phyloP scores from a whole-genome alignment of 2,113 vertebrate species.

The Erpornis zantholeuca region DNA sequence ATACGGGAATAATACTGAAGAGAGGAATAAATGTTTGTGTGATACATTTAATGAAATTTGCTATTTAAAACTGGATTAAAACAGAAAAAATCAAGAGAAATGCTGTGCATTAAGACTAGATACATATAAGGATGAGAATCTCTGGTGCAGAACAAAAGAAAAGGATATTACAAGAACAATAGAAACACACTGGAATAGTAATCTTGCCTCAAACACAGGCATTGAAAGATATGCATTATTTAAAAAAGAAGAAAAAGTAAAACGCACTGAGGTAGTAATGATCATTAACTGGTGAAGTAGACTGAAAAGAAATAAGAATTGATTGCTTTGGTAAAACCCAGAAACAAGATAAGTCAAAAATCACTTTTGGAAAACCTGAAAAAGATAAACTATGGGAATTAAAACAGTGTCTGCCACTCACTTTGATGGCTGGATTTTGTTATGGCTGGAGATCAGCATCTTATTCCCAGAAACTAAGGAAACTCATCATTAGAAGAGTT shows the following conservation, averaged over 20 bases:
- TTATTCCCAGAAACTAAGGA: not conserved
- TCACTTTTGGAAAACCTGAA: not conserved
- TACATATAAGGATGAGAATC: slow-evolving; percentile 8
- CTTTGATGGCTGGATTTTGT: not conserved
- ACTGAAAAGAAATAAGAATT: slow-evolving; percentile 53
- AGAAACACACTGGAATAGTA: not conserved
- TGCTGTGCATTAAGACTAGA: slow-evolving; percentile 18
- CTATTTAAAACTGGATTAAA: slow-evolving; percentile 58
- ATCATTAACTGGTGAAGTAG: slow-evolving; percentile 43
- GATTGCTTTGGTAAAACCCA: slow-evolving; percentile 11
- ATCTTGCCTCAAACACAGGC: slow-evolving; percentile 8
- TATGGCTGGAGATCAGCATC: not conserved
- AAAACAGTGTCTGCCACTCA: not conserved
- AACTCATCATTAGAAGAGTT: not conserved
- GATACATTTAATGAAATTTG: slow-evolving; percentile 54
- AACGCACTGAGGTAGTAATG: slow-evolving; percentile 27
- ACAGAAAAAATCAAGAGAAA: slow-evolving; percentile 56
- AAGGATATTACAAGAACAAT: slow-evolving; percentile 23
- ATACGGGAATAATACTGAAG: slow-evolving; percentile 33
- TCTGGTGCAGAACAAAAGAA: slow-evolving; percentile 41
- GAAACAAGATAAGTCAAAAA: not conserved
- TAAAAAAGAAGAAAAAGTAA: slow-evolving; percentile 36
- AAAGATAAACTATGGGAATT: not conserved
- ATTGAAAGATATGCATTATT: slow-evolving; percentile 23
- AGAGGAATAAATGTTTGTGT: slow-evolving; percentile 32